Evolutionary conservation across 2,113 vertebrate genomes (phyloP), one percentile per base, ranked within the genome.

Genomic region (Reinhardtius hippoglossoides): DNA sequence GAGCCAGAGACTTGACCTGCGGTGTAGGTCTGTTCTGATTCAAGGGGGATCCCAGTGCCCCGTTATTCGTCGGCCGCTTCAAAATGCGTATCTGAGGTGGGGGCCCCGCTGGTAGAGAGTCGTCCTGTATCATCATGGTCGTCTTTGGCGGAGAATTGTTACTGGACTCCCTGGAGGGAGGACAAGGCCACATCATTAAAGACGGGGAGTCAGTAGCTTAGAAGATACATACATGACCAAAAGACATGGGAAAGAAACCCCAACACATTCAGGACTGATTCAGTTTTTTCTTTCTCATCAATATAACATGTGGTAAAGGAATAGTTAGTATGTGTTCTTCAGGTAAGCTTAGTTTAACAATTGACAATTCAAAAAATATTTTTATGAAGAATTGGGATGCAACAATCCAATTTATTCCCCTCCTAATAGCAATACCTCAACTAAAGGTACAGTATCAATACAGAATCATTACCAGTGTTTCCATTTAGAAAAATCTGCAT

Each of bases 21-120:
- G 96, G 94, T 6, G 95, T 90, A 0, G 97, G 97, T 26, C 96
- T 93, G 90, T 87, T 96, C 89, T 95, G 93, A 0, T 93, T 92
- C 87, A 88, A 68, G 65, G 95, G 87, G 1, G 87, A 95, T 71
- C 94, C 96, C 31, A 97, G 87, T 5, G 96, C 95, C 0, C 97
- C 97, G 82, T 99, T 99, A 89, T 90, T 97, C 0, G 96, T 93
- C 7, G 98, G 97, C 76, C 98, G 94, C 93, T 99, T 99, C 37
- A 99, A 88, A 93, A 99, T 99, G 78, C 98, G 96, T 83, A 99
- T 99, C 93, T 98, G 97, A 1, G 97, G 97, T 26, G 96, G 95
- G 0, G 97, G 96, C 0, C 96, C 96, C 0, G 95, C 71, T 7
- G 96, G 97, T 31, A 96, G 95, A 74, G 96, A 95, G 76, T 97